Evolutionary conservation across 2,888 invertebrate species (phyloP), one percentile per base, ranked within the genome.

Genomic region (Lasioglossum vierecki): DNA sequence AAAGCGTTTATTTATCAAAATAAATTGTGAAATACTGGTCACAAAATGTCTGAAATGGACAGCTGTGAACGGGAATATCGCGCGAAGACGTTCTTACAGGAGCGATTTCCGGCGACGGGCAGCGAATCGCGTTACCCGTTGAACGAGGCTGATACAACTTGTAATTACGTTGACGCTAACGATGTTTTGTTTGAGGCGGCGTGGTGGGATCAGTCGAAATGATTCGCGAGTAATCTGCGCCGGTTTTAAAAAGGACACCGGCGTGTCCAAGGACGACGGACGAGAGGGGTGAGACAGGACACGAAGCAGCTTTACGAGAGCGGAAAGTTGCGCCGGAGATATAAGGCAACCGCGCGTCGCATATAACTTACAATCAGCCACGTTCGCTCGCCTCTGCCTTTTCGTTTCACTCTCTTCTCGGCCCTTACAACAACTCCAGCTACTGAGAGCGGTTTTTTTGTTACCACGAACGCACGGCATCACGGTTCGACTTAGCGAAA

Each of bases 311-410:
- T 95, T 95, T 95, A 95, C 94, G 95, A 95, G 94, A 94, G 93
- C 93, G 92, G 93, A 95, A 94, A 94, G 93, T 94, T 93, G 93
- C 93, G 92, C 93, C 90, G 93, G 93, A 93, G 93, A 94, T 94
- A 94, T 95, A 95, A 95, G 94, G 94, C 93, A 94, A 94, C 89
- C 93, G 91, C 93, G 91, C 92, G 91, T 93, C 93, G 92, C 93
- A 93, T 94, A 95, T 95, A 95, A 95, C 95, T 95, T 95, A 95
- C 95, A 95, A 95, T 95, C 95, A 95, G 93, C 91, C 91, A 89
- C 91, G 89, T 89, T 90, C 88, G 87, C 88, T 88, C 87, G 92
- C 88, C 89, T 68, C 68, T 89, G 88, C 91, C 91, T 92, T 86
- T 86, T 88, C 88, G 87, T 91, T 89, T 91, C 90, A 83, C 91